These are phyloP conservation scores for Umimayanthus chanpuru DNA, from an alignment of 92 coral and sea anemone species.

Conservation along the genomic window DNA sequence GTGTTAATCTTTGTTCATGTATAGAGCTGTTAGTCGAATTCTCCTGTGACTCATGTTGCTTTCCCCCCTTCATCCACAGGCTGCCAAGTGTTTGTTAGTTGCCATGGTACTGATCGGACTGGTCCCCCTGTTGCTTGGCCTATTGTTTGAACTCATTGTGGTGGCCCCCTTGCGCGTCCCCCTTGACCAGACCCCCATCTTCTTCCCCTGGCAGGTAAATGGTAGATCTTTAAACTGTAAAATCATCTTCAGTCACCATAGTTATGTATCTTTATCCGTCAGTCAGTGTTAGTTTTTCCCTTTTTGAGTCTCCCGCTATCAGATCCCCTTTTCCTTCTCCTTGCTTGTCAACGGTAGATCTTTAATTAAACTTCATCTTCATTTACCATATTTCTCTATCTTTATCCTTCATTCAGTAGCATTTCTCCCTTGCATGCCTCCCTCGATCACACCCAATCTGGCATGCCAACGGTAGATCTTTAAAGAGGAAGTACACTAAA, in stretches of 20 bases:
- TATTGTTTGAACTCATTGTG: slow-evolving; percentile 94
- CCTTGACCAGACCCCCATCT: slow-evolving; percentile 96
- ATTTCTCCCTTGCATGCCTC: too few species aligned
- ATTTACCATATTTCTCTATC: too few species aligned
- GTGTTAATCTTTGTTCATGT: too few species aligned
- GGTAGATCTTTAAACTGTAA: neutral
- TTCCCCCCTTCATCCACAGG: slow-evolving; percentile 49
- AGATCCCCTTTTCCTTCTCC: slow-evolving; percentile 88
- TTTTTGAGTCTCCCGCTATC: slow-evolving; percentile 88
- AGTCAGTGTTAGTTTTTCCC: slow-evolving; percentile 43
- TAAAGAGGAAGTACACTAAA: too few species aligned
- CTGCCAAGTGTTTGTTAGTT: slow-evolving; percentile 76
- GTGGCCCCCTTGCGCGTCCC: slow-evolving; percentile 97
- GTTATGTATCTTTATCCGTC: too few species aligned
- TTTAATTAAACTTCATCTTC: neutral
- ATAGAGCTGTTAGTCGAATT: neutral
- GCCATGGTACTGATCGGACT: slow-evolving; percentile 87
- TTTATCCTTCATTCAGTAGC: too few species aligned
- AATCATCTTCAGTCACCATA: too few species aligned
- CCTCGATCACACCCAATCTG: too few species aligned
- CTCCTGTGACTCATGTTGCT: too few species aligned
- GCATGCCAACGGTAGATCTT: too few species aligned
- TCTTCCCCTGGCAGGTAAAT: slow-evolving; percentile 96
- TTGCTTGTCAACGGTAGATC: slow-evolving; percentile 67
- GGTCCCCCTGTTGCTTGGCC: slow-evolving; percentile 90